phyloP scores from a whole-genome alignment of 2,113 vertebrate species.

The Psephotus haematonotus region DNA sequence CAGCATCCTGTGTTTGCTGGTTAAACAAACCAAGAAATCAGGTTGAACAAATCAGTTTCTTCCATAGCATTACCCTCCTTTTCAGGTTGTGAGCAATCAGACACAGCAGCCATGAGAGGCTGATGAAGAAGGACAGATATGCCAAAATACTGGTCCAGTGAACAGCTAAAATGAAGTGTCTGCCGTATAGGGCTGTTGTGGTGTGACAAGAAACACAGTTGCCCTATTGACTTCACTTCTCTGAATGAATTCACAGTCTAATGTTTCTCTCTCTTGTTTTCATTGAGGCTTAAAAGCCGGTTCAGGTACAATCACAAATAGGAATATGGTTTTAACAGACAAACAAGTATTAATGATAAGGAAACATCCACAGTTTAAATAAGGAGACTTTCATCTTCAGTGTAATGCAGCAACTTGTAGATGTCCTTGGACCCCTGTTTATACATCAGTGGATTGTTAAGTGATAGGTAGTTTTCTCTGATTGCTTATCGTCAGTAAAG shows the following conservation, averaged over 20 bases:
- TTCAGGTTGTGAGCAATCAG: conserved; percentile 16
- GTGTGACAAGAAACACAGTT: neutral
- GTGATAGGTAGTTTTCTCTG: neutral
- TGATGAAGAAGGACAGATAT: conserved; percentile 15
- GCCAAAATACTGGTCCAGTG: neutral
- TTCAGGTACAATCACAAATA: neutral
- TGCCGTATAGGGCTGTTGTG: neutral
- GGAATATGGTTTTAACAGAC: neutral
- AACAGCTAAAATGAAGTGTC: neutral
- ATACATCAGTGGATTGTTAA: neutral
- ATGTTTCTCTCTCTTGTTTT: neutral
- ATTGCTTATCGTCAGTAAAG: neutral
- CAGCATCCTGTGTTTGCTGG: neutral
- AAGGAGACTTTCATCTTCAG: neutral
- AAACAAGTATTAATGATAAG: neutral
- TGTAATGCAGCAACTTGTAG: neutral
- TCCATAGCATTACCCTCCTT: neutral
- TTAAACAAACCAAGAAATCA: conserved; percentile 51
- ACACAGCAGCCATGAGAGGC: neutral
- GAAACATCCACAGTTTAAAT: neutral
- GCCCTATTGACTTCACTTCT: neutral
- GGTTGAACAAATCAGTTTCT: conserved; percentile 19
- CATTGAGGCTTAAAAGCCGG: neutral
- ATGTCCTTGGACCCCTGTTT: neutral
- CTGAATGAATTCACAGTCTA: neutral